Evolutionary conservation across 2,888 invertebrate genomes (phyloP), one percentile per base, ranked within the genome.

Genomic region (Ormyrus nitidulus): DNA sequence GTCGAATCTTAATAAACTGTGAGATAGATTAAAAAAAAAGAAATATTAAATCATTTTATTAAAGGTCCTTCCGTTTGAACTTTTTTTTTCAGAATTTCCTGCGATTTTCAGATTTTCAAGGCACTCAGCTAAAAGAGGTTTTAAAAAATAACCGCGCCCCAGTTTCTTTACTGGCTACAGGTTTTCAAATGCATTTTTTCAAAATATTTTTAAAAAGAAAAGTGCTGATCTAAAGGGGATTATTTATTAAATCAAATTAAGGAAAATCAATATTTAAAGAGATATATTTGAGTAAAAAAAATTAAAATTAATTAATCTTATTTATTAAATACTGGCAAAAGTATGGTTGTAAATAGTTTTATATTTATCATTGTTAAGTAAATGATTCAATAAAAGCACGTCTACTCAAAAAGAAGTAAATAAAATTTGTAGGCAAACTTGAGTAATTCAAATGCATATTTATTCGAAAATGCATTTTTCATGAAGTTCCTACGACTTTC

Each of bases 391-490:
- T 19, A 19, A 19, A 19, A 19, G 6, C 19, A 19, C 19, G 19
- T 1, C 19, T 49, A 59, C 11, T 58, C 19, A 9, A 10, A 7
- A 49, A 6, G 10, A 54, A 73, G 11, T 19, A 53, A 64, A 64
- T 46, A 73, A 19, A 46, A 64, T 56, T 65, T 51, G 51, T 11
- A 19, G 11, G 7, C 6, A 70, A 71, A 71, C 61, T 59, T 48
- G 19, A 34, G 65, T 56, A 56, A 73, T 54, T 65, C 72, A 56
- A 64, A 76, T 76, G 68, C 68, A 69, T 69, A 66, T 76, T 76
- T 68, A 61, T 61, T 76, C 53, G 19, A 62, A 54, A 61, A 69
- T 76, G 53, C 53, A 69, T 69, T 46, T 69, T 69, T 54, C 69
- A 76, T 69, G 66, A 75, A 75, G 51, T 75, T 59, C 7, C 58